phyloP scores from a whole-genome alignment of 1,140 invertebrate genomes.

The Mesaphorura yosii region DNA sequence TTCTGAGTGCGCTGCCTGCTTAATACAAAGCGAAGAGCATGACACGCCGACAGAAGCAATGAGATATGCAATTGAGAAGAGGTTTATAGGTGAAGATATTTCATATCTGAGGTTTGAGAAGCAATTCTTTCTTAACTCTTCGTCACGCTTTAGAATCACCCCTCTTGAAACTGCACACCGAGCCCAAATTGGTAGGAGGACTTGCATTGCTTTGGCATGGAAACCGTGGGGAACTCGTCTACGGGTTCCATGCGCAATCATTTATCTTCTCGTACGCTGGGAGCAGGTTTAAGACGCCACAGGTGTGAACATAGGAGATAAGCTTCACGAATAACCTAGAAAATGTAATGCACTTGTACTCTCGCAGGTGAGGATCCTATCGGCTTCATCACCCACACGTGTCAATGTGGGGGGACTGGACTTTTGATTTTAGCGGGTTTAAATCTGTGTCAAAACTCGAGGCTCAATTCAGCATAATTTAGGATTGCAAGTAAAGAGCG shows the following conservation, averaged over 20 bases:
- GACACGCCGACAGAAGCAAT: neutral
- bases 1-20: neutral
- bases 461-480: no score
- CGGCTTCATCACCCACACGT: no score
- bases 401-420: no score
- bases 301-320: no score
- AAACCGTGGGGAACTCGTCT: conserved; percentile 22
- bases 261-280: conserved; percentile 13
- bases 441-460: no score
- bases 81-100: neutral
- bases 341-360: no score
- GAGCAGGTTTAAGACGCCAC: neutral
- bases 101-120: neutral
- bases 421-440: no score
- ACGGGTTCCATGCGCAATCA: conserved; percentile 16
- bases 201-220: conserved; percentile 21
- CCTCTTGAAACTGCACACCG: neutral
- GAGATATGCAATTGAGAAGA: neutral
- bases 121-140: neutral
- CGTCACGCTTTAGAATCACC: neutral
- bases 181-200: conserved; percentile 15
- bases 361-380: no score
- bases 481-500: no score
- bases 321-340: no score
- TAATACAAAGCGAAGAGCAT: conserved; percentile 2